Conservation (phyloP, 2,113 vertebrate genomes). For the Pogonocichla stellata region DNA sequence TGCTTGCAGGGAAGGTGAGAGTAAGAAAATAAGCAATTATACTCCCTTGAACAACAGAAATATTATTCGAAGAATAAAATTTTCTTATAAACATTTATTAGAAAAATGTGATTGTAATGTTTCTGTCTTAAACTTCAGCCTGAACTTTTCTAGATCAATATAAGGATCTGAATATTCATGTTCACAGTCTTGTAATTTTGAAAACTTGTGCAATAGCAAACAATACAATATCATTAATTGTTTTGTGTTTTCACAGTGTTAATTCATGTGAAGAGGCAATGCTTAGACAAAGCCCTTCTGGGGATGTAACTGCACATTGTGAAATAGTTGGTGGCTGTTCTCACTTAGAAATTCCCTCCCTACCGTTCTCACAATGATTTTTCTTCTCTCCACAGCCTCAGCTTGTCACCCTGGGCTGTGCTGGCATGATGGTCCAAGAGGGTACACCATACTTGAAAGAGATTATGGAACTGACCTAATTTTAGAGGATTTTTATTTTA, state of each 20-base stretch:
- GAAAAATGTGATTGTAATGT: neutral
- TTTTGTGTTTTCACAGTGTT: neutral
- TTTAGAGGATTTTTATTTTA: neutral
- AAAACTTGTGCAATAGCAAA: neutral
- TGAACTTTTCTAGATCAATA: neutral
- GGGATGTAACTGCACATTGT: neutral
- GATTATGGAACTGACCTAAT: neutral
- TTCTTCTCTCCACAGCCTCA: neutral
- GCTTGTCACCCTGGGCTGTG: neutral
- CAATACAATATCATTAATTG: neutral
- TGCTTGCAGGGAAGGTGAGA: neutral
- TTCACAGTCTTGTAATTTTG: neutral
- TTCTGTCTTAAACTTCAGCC: neutral
- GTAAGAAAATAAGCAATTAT: neutral
- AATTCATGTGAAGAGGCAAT: neutral
- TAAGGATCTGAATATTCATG: neutral
- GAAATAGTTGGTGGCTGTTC: neutral
- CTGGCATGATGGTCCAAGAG: neutral
- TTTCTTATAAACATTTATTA: neutral
- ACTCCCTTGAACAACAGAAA: neutral
- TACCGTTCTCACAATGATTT: neutral
- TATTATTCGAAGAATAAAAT: neutral
- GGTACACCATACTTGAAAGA: neutral
- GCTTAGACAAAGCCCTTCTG: neutral
- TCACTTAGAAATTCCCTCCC: neutral